phyloP scores from a whole-genome alignment of 2,113 vertebrate species.

The Meleagris gallopavo region DNA sequence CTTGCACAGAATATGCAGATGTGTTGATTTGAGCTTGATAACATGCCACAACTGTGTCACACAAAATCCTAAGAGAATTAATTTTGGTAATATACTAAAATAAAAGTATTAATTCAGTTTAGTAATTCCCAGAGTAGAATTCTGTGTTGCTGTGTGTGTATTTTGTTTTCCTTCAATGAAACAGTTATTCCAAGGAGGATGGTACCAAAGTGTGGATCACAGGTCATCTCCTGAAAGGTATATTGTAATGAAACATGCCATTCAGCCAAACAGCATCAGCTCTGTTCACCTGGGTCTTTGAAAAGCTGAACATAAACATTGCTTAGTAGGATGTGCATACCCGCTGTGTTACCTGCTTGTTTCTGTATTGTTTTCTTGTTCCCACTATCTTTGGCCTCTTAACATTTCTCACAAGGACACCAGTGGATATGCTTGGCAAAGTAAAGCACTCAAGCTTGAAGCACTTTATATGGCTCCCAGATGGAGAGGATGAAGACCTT shows the following conservation, averaged over 20 bases:
- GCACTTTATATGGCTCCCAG: neutral
- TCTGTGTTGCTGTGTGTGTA: neutral
- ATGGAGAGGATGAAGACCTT: neutral
- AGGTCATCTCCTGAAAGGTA: neutral
- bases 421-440: neutral
- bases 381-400: neutral
- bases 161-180: neutral
- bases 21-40: neutral
- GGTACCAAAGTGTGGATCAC: neutral
- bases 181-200: neutral
- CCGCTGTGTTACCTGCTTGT: neutral
- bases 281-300: neutral
- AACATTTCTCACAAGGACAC: neutral
- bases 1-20: neutral
- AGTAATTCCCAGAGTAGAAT: neutral
- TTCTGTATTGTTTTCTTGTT: neutral
- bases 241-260: neutral
- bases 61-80: neutral
- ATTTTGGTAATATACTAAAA: neutral
- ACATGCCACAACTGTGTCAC: neutral
- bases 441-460: neutral
- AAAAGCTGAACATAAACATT: neutral
- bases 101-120: neutral
- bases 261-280: neutral
- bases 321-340: accelerated